These are phyloP conservation scores for Acropora tenuis DNA, from an alignment of 64 coral and sea anemone genomes.

Conservation along the genomic window DNA sequence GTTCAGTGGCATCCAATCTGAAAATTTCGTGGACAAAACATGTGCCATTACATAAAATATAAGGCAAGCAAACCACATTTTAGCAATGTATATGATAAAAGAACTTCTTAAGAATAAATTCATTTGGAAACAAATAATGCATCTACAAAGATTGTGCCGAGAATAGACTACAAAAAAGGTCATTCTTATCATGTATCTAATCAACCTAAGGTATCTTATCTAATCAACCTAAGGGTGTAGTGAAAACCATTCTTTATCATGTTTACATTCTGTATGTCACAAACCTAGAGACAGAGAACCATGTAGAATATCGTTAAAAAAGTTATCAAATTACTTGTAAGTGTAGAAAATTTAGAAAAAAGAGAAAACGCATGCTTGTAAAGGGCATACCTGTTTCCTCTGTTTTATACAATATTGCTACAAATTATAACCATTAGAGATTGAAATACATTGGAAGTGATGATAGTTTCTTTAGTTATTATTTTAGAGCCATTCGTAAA, in stretches of 20 bases:
- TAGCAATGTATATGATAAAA: conserved; percentile 80
- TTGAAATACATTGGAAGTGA: conserved; percentile 77
- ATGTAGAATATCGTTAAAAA: too few species aligned
- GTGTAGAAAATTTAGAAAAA: conserved; percentile 84
- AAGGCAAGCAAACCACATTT: conserved; percentile 84
- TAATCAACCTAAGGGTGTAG: too few species aligned
- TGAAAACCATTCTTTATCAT: too few species aligned
- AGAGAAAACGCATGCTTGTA: conserved; percentile 71
- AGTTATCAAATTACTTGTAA: too few species aligned
- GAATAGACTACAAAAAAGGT: too few species aligned
- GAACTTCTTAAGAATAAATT: conserved; percentile 71
- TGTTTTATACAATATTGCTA: conserved; percentile 79
- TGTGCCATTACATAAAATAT: conserved; percentile 82
- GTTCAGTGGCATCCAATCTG: conserved; percentile 88
- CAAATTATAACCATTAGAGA: conserved; percentile 83
- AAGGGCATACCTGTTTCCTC: conserved; percentile 80
- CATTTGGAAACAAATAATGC: not conserved
- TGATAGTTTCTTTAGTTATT: conserved; percentile 49
- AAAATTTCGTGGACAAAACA: conserved; percentile 92
- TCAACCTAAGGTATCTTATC: too few species aligned
- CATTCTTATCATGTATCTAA: too few species aligned
- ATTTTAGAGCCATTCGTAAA: too few species aligned
- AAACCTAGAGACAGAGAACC: too few species aligned
- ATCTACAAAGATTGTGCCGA: too few species aligned
- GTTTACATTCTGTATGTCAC: too few species aligned